phyloP scores from a whole-genome alignment of 1,140 invertebrate genomes.

The Drosophila nikananu region DNA sequence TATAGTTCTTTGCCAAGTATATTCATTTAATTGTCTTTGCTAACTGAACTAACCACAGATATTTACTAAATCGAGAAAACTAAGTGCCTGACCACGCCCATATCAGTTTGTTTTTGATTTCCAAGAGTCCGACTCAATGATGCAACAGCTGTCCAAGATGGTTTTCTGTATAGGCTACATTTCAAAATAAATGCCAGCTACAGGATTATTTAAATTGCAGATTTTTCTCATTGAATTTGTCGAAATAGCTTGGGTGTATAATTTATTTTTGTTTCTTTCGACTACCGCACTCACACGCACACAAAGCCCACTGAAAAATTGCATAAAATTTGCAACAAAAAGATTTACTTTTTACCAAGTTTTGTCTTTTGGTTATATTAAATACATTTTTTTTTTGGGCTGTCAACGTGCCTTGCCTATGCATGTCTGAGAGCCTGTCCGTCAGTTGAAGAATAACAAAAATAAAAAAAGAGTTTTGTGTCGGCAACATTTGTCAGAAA shows the following conservation, averaged over 20 bases:
- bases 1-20: rapidly evolving
- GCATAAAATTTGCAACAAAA: slow-evolving; percentile 73
- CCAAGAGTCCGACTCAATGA: slow-evolving; percentile 35
- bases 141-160: slow-evolving; percentile 71
- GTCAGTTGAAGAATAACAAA: slow-evolving; percentile 32
- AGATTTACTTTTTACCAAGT: slow-evolving; percentile 19
- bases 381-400: slow-evolving; percentile 31
- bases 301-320: slow-evolving; percentile 61
- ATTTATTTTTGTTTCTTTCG: slow-evolving; percentile 60
- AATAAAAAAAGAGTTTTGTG: slow-evolving; percentile 57
- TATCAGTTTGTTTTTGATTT: not conserved
- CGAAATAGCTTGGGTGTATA: slow-evolving; percentile 71
- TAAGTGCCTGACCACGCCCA: slow-evolving; percentile 18
- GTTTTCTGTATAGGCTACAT: slow-evolving; percentile 55
- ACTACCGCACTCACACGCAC: slow-evolving; percentile 12
- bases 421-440: slow-evolving; percentile 53
- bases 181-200: slow-evolving; percentile 79
- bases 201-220: slow-evolving; percentile 81
- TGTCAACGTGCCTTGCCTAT: slow-evolving; percentile 73
- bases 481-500: slow-evolving; percentile 78
- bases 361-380: slow-evolving; percentile 23
- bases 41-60: not conserved
- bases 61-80: not conserved
- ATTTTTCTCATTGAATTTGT: slow-evolving; percentile 80
- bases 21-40: not conserved